Evolutionary conservation across 1,140 invertebrate genomes (phyloP).

Genomic region (Cyrtorhinus lividipennis): DNA sequence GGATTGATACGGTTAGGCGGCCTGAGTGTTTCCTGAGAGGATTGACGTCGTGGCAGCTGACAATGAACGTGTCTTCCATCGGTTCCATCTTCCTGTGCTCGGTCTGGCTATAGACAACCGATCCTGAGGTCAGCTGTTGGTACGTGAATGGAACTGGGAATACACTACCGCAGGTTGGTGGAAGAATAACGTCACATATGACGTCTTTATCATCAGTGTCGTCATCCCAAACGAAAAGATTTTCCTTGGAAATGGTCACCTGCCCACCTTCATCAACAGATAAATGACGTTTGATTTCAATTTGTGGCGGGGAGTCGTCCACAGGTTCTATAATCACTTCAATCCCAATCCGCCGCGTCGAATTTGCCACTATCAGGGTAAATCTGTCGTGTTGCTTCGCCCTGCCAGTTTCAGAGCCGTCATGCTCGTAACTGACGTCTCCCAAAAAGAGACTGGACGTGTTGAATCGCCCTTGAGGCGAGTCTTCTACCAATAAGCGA

Average conservation of each 20-base stretch:
- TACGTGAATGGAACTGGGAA: neutral
- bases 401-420: neutral
- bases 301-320: constrained; percentile 7
- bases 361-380: neutral
- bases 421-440: constrained; percentile 11
- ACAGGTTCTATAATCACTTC: constrained; percentile 11
- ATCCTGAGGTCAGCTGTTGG: neutral
- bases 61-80: constrained; percentile 10
- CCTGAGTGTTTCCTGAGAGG: neutral
- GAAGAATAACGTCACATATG: constrained; percentile 1
- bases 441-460: neutral
- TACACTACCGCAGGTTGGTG: constrained; percentile 4
- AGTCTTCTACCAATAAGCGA: neutral
- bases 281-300: neutral
- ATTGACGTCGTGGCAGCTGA: constrained; percentile 12
- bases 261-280: constrained; percentile 8
- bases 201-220: constrained; percentile 13
- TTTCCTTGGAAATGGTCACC: neutral
- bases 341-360: neutral
- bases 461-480: neutral
- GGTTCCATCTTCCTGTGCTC: constrained; percentile 3
- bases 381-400: constrained; percentile 4
- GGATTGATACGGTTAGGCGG: neutral
- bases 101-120: constrained; percentile 7
- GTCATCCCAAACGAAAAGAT: neutral